phyloP scores from a whole-genome alignment of 2,797 vertebrate genomes.

The Peromyscus melanophrys region DNA sequence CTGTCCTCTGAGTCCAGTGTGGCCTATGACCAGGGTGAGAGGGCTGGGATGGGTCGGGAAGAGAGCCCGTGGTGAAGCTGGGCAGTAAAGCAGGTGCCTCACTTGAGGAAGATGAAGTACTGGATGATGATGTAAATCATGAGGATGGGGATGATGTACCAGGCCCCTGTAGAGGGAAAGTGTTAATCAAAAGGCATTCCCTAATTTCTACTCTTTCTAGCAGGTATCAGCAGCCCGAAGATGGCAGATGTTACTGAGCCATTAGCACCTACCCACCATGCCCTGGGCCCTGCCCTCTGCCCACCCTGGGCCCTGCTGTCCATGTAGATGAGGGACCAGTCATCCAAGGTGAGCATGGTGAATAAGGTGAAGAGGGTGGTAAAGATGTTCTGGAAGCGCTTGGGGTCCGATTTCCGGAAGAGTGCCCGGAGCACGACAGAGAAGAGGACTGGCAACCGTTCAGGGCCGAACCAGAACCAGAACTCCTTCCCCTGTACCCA shows the following conservation, averaged over 20 bases:
- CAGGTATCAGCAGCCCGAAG: background rate
- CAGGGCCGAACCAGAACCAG: background rate
- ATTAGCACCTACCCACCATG: background rate
- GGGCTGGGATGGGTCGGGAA: background rate
- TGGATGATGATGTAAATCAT: constrained; percentile 87
- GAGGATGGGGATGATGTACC: constrained; percentile 87
- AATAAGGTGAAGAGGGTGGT: constrained; percentile 87
- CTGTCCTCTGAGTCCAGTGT: background rate
- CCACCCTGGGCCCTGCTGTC: constrained; percentile 80
- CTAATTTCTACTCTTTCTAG: fast-evolving
- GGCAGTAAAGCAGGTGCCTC: constrained; percentile 14
- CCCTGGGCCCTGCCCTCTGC: background rate
- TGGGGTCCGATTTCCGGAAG: constrained; percentile 80
- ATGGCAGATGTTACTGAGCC: background rate
- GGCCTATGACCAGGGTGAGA: background rate
- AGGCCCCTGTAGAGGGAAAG: constrained; percentile 66
- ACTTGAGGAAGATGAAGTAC: constrained; percentile 88
- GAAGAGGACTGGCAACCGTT: constrained; percentile 84
- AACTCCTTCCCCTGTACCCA: fast-evolving
- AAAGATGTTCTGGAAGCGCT: constrained; percentile 85
- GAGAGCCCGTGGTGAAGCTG: background rate
- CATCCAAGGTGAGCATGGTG: constrained; percentile 87
- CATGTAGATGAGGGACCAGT: constrained; percentile 88
- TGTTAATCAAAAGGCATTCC: fast-evolving
- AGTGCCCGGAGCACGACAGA: constrained; percentile 85